Percentiles rank a stretch among this genome's conserved stretches.
Conservation (phyloP, 2,888 invertebrate species). For the Nomada ferruginata region DNA sequence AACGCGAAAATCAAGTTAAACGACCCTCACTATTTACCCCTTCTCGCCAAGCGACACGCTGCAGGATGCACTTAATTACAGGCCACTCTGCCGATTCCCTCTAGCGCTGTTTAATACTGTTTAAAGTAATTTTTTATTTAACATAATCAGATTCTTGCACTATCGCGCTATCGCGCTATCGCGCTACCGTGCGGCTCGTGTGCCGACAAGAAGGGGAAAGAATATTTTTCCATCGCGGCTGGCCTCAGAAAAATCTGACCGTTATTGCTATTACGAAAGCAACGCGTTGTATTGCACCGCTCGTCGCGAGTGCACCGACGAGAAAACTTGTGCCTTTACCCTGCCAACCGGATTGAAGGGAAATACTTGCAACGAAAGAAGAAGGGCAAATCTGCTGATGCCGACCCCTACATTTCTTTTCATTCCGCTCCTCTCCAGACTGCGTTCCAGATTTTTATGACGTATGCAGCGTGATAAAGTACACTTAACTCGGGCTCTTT, state of each 20-base stretch:
- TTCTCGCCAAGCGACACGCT: slow-evolving; percentile 32
- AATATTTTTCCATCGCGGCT: background rate
- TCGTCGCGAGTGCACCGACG: too few species aligned
- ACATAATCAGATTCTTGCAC: slow-evolving; percentile 21
- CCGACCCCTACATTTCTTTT: slow-evolving; percentile 45
- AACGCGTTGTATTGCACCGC: too few species aligned
- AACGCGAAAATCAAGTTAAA: slow-evolving; percentile 73
- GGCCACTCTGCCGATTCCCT: slow-evolving; percentile 29
- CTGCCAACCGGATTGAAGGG: slow-evolving; percentile 1
- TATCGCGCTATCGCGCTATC: background rate
- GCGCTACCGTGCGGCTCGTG: background rate
- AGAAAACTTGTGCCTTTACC: background rate
- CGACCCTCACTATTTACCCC: slow-evolving; percentile 47
- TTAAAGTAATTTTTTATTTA: slow-evolving; percentile 52
- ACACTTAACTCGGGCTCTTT: slow-evolving; percentile 52
- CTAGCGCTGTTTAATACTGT: background rate
- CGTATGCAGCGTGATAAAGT: slow-evolving; percentile 56
- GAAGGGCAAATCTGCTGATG: slow-evolving; percentile 4
- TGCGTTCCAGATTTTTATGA: slow-evolving; percentile 57
- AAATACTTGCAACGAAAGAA: background rate
- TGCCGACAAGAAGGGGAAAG: background rate
- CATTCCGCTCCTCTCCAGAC: slow-evolving; percentile 23
- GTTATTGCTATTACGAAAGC: background rate
- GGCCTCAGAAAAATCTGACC: background rate
- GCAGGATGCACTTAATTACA: slow-evolving; percentile 65